Conservation (phyloP, 2,888 invertebrate species). For the Hydriomena furcata region DNA sequence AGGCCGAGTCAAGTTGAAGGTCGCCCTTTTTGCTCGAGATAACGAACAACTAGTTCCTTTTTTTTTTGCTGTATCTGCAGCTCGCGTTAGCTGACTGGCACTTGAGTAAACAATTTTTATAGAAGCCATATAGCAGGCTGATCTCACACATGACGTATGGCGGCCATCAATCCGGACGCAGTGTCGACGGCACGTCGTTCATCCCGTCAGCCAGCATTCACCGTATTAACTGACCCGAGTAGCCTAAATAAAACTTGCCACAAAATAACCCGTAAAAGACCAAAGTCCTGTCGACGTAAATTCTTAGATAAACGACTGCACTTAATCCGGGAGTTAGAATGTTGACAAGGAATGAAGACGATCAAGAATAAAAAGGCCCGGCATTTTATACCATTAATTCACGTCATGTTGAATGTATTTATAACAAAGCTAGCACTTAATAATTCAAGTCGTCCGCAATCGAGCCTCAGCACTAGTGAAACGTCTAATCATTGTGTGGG, state of each 20-base stretch:
- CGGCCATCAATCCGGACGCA: constrained; percentile 44
- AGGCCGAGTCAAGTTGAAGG: constrained; percentile 71
- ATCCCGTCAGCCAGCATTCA: constrained; percentile 44
- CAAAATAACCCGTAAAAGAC: constrained; percentile 67
- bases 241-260: constrained; percentile 64
- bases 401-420: constrained; percentile 77
- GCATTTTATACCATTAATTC: constrained; percentile 76
- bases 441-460: constrained; percentile 69
- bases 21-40: constrained; percentile 68
- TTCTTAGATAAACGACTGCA: constrained; percentile 74
- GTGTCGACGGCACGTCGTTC: constrained; percentile 41
- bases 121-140: constrained; percentile 40
- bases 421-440: constrained; percentile 80
- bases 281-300: constrained; percentile 66
- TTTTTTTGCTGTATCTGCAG: constrained; percentile 49
- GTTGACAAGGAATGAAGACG: constrained; percentile 74
- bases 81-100: constrained; percentile 34
- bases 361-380: constrained; percentile 69
- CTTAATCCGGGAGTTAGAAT: constrained; percentile 79
- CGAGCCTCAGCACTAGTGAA: constrained; percentile 67
- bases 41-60: constrained; percentile 67
- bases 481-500: constrained; percentile 81
- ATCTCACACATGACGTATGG: constrained; percentile 49
- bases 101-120: constrained; percentile 28
- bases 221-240: constrained; percentile 55